These are phyloP conservation scores for Eueides isabella DNA, from an alignment of 1,140 invertebrate species.

Conservation along the genomic window DNA sequence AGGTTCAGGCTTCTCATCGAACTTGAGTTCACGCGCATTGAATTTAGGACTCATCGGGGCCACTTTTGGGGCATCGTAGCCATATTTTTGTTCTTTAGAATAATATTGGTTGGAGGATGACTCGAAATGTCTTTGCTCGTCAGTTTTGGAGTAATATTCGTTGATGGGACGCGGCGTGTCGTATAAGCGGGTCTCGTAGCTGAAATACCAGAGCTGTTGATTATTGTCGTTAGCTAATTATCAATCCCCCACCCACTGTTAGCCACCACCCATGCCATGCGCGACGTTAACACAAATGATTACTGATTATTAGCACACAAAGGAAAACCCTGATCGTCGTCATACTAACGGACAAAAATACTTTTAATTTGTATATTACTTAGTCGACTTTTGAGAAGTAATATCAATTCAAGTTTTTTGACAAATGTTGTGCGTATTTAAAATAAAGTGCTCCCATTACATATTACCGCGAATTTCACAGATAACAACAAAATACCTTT, in stretches of 20 bases:
- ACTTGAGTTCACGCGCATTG: slow-evolving; percentile 78
- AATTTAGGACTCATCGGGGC: slow-evolving; percentile 78
- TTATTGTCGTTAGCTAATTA: slow-evolving; percentile 46
- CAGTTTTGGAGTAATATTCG: slow-evolving; percentile 58
- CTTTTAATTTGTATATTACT: background rate
- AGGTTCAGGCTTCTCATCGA: slow-evolving; percentile 70
- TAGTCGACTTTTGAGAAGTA: background rate
- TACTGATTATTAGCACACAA: slow-evolving; percentile 22
- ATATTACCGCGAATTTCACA: background rate
- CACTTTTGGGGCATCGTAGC: slow-evolving; percentile 65
- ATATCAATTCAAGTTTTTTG: background rate
- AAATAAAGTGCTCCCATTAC: slow-evolving; percentile 1
- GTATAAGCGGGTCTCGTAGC: slow-evolving; percentile 80
- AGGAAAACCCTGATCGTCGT: slow-evolving; percentile 36
- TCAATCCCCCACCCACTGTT: slow-evolving; percentile 40
- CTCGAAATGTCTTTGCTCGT: slow-evolving; percentile 59
- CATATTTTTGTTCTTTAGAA: slow-evolving; percentile 59
- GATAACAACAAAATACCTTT: background rate
- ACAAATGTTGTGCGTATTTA: background rate
- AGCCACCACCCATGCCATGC: slow-evolving; percentile 60
- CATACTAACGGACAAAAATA: slow-evolving; percentile 12
- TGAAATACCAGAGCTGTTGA: slow-evolving; percentile 60
- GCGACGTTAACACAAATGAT: slow-evolving; percentile 40
- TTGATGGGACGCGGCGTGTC: slow-evolving; percentile 74
- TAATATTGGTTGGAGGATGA: slow-evolving; percentile 51